Conservation (phyloP, 2,113 vertebrate species). For the Callocephalon fimbriatum region DNA sequence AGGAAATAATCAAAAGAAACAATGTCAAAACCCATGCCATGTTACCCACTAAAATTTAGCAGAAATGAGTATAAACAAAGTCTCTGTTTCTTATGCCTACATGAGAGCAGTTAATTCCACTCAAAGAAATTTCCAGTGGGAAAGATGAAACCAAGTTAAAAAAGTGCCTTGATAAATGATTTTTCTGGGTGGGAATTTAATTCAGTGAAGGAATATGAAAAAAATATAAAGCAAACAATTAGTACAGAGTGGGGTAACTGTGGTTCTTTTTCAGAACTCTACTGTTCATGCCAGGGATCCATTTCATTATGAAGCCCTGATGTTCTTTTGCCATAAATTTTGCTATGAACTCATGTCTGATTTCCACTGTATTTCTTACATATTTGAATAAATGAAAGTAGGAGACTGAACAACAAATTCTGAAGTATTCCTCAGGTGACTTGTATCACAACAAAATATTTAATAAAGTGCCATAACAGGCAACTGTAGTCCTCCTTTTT, state of each 20-base stretch:
- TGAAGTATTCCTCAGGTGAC: background rate
- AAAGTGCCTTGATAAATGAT: background rate
- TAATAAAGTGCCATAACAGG: background rate
- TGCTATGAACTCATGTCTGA: background rate
- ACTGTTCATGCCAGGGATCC: background rate
- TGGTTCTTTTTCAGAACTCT: background rate
- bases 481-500: background rate
- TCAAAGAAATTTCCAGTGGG: background rate
- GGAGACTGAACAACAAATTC: background rate
- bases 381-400: background rate
- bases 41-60: background rate
- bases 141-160: background rate
- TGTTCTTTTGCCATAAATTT: background rate
- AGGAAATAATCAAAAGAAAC: slow-evolving; percentile 10
- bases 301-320: background rate
- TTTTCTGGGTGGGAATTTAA: background rate
- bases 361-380: background rate
- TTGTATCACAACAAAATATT: background rate
- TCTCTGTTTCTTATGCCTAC: background rate
- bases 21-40: background rate
- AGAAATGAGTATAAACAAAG: background rate
- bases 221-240: background rate
- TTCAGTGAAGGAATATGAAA: background rate
- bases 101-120: background rate
- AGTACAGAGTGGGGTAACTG: background rate